Conservation (phyloP, 1,140 invertebrate genomes). For the Periplaneta americana region DNA sequence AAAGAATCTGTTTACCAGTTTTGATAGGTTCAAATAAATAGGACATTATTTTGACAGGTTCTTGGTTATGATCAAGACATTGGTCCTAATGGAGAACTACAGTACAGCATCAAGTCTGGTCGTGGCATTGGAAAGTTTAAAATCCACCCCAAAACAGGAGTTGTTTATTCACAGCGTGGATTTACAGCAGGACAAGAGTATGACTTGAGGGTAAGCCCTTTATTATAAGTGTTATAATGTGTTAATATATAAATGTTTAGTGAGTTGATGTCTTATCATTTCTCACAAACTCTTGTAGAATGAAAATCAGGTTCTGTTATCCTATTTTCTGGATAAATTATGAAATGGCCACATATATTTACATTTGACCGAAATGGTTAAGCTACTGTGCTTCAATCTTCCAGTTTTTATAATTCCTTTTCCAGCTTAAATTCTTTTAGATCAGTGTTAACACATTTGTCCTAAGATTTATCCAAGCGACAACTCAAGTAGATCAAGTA, state of each 20-base stretch:
- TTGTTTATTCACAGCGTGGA: slow-evolving; percentile 63
- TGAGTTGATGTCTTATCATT: no score
- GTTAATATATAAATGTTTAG: no score
- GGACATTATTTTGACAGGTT: slow-evolving; percentile 50
- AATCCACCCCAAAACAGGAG: slow-evolving; percentile 73
- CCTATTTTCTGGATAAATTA: no score
- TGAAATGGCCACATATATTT: neutral
- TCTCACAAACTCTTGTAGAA: neutral
- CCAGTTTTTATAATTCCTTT: no score
- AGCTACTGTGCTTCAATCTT: no score
- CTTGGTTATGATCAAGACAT: slow-evolving; percentile 78
- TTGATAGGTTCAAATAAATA: neutral
- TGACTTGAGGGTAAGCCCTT: slow-evolving; percentile 64
- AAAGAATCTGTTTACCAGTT: neutral
- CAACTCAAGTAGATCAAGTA: no score
- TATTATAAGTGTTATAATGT: no score
- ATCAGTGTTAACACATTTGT: no score
- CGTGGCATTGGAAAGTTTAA: slow-evolving; percentile 68
- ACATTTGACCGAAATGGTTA: no score
- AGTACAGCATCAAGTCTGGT: slow-evolving; percentile 73
- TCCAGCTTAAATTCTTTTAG: no score
- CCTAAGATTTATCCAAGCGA: no score
- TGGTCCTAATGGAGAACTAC: slow-evolving; percentile 73
- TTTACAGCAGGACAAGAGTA: slow-evolving; percentile 70
- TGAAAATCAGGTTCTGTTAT: no score